A percentile compares a stretch with the other conserved stretches of the same genome.
These are phyloP conservation scores for Euura saliciscinereae DNA, from an alignment of 1,140 invertebrate genomes.

Conservation along the genomic window DNA sequence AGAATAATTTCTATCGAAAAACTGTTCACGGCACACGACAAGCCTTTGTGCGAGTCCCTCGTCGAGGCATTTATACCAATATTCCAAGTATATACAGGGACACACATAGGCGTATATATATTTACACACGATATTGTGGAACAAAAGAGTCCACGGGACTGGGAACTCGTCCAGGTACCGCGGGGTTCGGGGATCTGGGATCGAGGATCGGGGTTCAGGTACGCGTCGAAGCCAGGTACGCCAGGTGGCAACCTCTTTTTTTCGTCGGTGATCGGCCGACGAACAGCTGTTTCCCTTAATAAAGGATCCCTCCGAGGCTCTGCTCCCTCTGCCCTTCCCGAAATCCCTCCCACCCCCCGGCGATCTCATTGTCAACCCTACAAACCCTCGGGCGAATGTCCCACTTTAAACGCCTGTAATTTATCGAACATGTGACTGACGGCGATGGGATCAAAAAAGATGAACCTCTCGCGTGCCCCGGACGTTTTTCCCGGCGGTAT, in stretches of 20 bases:
- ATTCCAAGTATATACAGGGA: too few species aligned
- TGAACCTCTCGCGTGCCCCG: too few species aligned
- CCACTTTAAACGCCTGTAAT: background rate
- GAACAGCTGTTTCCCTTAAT: conserved; percentile 7
- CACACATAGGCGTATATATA: too few species aligned
- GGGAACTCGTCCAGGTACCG: background rate
- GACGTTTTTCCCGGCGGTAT: too few species aligned
- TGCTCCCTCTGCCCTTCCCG: background rate
- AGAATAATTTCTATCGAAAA: background rate
- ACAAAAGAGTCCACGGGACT: background rate
- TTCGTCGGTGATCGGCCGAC: conserved; percentile 1
- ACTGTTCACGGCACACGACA: conserved; percentile 6
- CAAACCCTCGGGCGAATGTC: background rate
- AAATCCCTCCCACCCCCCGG: background rate
- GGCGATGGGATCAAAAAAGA: background rate
- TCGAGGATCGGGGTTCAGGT: conserved; percentile 1
- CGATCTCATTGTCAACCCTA: background rate
- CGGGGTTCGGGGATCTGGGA: background rate
- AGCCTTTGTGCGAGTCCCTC: background rate
- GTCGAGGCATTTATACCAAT: too few species aligned
- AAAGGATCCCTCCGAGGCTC: background rate
- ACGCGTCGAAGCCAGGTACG: conserved; percentile 2
- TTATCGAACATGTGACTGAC: background rate
- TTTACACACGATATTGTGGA: background rate
- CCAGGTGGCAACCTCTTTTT: conserved; percentile 4